phyloP scores from a whole-genome alignment of 2,888 invertebrate genomes.

The Tiphia femorata region DNA sequence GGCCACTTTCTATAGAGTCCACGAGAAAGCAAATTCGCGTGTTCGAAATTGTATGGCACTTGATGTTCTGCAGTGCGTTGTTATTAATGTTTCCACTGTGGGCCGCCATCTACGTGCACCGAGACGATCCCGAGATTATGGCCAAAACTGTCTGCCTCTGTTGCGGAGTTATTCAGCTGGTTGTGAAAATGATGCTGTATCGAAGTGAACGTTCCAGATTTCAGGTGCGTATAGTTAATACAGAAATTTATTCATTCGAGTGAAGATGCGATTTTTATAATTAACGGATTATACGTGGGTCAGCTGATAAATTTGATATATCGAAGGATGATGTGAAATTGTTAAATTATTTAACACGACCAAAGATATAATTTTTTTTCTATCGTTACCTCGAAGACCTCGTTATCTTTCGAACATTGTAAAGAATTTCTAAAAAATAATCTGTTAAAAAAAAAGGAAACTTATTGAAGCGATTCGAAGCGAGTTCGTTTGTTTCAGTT shows the following conservation, averaged over 20 bases:
- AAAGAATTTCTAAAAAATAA: too few species aligned
- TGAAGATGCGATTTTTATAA: too few species aligned
- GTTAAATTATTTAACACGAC: too few species aligned
- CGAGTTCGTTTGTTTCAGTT: constrained; percentile 4
- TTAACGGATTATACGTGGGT: too few species aligned
- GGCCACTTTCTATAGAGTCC: background rate
- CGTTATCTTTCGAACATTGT: too few species aligned
- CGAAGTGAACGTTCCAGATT: constrained; percentile 15
- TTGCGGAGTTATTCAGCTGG: constrained; percentile 13
- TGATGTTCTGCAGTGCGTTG: background rate
- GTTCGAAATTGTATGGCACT: background rate
- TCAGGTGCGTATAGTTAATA: constrained; percentile 24
- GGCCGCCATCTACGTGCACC: constrained; percentile 8
- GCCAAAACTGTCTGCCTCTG: constrained; percentile 25
- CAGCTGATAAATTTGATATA: too few species aligned
- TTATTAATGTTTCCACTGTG: background rate
- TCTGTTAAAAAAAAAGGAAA: too few species aligned
- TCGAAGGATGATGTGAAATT: too few species aligned
- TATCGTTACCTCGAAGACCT: too few species aligned
- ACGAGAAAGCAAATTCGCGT: background rate
- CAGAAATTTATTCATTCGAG: background rate
- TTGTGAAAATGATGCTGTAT: constrained; percentile 21
- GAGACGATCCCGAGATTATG: constrained; percentile 14
- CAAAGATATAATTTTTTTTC: background rate
- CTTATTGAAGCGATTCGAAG: too few species aligned